Evolutionary conservation across 37 sponge, comb jelly and placozoan genomes (phyloP).

Genomic region (Petrosia ficiformis): DNA sequence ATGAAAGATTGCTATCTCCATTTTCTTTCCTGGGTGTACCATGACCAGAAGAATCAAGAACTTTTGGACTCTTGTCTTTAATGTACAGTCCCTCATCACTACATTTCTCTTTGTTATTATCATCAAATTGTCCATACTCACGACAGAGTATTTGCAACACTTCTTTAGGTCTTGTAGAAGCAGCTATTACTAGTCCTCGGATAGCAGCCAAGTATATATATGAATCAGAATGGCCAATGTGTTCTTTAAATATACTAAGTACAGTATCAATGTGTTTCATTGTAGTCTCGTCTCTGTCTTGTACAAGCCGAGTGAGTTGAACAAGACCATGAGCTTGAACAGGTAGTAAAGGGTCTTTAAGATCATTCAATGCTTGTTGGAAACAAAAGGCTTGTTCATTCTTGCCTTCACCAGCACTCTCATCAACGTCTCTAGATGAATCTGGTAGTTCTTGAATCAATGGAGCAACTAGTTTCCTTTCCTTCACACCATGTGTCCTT

Average conservation of each 20-base stretch:
- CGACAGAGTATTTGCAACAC: constrained; percentile 25
- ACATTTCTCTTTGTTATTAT: not conserved
- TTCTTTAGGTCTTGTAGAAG: constrained; percentile 2
- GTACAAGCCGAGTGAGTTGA: constrained; percentile 57
- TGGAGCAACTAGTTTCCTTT: too few relatives aligned
- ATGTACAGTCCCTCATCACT: not conserved
- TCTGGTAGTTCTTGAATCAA: not conserved
- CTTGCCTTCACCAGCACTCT: not conserved
- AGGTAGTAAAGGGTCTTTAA: constrained; percentile 64
- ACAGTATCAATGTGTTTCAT: constrained; percentile 17
- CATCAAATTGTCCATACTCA: constrained; percentile 41
- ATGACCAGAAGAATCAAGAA: too few relatives aligned
- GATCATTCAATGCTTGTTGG: constrained; percentile 33
- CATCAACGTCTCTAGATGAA: not conserved
- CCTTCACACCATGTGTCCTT: too few relatives aligned
- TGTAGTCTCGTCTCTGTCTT: constrained; percentile 45
- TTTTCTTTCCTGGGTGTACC: too few relatives aligned
- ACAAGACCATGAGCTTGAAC: constrained; percentile 64
- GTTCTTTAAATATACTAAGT: constrained; percentile 41
- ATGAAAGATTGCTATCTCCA: not conserved
- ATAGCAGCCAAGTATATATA: constrained; percentile 90
- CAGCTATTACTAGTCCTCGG: constrained; percentile 72
- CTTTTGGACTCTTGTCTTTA: too few relatives aligned
- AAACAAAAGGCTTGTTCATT: constrained; percentile 2
- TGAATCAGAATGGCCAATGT: constrained; percentile 66